phyloP scores from a whole-genome alignment of 2,888 invertebrate species.

The Troides aeacus region DNA sequence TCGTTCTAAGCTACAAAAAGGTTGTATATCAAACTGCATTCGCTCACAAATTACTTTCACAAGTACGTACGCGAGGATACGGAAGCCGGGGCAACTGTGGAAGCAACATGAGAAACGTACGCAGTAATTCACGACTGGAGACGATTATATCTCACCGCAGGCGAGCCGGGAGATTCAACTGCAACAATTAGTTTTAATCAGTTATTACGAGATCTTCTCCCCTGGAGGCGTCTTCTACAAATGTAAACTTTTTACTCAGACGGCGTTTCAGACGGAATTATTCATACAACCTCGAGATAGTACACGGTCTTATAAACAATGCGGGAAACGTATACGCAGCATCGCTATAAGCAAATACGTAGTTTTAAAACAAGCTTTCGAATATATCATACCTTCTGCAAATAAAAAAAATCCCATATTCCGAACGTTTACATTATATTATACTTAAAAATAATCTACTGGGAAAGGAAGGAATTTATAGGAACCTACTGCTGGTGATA shows the following conservation, averaged over 20 bases:
- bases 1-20: no score
- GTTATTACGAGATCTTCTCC: conserved; percentile 27
- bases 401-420: no score
- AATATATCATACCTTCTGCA: no score
- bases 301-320: no score
- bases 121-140: conserved; percentile 8
- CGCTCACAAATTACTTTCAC: not conserved
- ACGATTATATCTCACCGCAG: conserved; percentile 17
- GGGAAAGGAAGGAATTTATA: no score
- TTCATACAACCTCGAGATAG: no score
- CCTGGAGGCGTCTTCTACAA: conserved; percentile 33
- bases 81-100: not conserved
- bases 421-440: no score
- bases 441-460: no score
- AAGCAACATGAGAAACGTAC: conserved; percentile 14
- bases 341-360: no score
- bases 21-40: not conserved
- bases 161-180: conserved; percentile 25
- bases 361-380: no score
- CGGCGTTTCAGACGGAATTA: not conserved
- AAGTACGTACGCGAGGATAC: not conserved
- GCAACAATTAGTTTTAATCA: conserved; percentile 36
- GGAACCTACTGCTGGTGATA: no score
- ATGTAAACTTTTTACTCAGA: conserved; percentile 34
- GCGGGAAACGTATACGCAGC: no score